Conservation (phyloP, 1,140 invertebrate species). For the Coelopa frigida region DNA sequence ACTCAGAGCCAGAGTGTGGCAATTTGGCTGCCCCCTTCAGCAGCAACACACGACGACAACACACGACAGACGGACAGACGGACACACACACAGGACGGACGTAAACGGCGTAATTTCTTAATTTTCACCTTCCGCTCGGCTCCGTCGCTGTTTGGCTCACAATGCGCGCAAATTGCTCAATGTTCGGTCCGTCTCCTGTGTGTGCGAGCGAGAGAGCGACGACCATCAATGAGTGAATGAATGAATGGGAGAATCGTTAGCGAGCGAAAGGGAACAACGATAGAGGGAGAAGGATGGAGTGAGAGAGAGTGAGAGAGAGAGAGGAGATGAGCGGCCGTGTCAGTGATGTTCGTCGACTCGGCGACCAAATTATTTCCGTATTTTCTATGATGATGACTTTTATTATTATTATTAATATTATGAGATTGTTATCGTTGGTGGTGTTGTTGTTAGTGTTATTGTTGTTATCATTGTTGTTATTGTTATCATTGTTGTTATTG, state of each 20-base stretch:
- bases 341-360: background rate
- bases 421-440: conserved; percentile 8
- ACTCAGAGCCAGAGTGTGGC: background rate
- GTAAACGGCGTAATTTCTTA: conserved; percentile 44
- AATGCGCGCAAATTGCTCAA: background rate
- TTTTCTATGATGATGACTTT: conserved; percentile 38
- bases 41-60: too few relatives aligned
- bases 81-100: too few relatives aligned
- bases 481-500: too few relatives aligned
- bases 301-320: background rate
- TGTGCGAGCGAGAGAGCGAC: background rate
- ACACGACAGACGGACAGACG: too few relatives aligned
- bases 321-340: background rate
- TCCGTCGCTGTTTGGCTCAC: background rate
- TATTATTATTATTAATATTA: conserved; percentile 27
- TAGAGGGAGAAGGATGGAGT: background rate
- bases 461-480: too few relatives aligned
- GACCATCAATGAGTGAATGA: conserved; percentile 8
- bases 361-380: conserved; percentile 35
- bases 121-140: conserved; percentile 41
- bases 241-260: background rate
- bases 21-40: background rate
- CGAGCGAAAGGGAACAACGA: background rate
- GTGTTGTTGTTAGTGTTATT: background rate
- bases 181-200: background rate